phyloP scores from a whole-genome alignment of 2,888 invertebrate species.

The Himalopsyche japonica region DNA sequence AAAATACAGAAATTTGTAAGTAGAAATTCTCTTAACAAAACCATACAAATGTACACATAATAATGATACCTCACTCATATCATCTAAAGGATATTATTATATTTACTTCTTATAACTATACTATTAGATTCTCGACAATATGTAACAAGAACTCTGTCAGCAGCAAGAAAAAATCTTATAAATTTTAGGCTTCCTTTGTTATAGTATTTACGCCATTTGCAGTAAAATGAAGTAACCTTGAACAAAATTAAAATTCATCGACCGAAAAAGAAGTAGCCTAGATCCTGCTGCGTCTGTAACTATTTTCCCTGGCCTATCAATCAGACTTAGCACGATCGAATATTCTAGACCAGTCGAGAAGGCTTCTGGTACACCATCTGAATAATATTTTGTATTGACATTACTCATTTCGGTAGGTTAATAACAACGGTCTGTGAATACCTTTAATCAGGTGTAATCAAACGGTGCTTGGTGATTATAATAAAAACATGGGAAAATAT shows the following conservation, averaged over 20 bases:
- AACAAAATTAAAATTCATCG: not conserved
- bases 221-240: not conserved
- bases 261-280: not conserved
- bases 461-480: not conserved
- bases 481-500: no score
- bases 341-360: conserved; percentile 5
- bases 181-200: no score
- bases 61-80: no score
- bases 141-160: no score
- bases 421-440: not conserved
- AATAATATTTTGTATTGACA: conserved; percentile 5
- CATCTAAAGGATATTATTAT: no score
- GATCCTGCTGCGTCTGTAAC: not conserved
- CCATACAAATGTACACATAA: no score
- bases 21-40: no score
- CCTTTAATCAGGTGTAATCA: not conserved
- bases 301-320: not conserved
- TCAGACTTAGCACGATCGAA: conserved; percentile 5
- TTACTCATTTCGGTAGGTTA: conserved; percentile 10
- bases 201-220: no score
- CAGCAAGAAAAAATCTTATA: no score
- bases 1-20: no score
- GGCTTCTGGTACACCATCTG: not conserved
- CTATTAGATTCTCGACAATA: no score
- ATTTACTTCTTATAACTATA: no score